phyloP scores from a whole-genome alignment of 2,797 vertebrate genomes.

The Cyclura pinguis region DNA sequence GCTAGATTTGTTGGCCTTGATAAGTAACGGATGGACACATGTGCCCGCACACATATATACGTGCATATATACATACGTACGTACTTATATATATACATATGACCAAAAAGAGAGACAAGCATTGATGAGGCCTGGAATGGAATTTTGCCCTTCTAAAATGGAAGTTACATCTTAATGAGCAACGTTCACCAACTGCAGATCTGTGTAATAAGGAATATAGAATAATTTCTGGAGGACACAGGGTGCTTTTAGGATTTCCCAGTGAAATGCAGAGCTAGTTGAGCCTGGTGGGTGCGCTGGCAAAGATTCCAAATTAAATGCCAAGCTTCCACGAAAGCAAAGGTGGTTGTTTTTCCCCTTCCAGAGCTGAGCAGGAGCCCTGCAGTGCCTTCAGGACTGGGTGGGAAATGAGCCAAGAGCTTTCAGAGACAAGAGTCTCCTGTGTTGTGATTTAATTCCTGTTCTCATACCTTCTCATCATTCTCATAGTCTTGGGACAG shows the following conservation, averaged over 20 bases:
- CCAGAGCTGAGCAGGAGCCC: not conserved
- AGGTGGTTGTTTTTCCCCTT: not conserved
- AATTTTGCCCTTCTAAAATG: not conserved
- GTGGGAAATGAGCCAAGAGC: not conserved
- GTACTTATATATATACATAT: too few relatives aligned
- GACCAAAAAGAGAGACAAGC: too few relatives aligned
- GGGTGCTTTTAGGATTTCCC: not conserved
- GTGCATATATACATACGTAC: not conserved
- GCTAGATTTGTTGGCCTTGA: not conserved
- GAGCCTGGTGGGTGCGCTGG: not conserved
- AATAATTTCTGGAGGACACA: not conserved
- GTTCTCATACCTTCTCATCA: not conserved
- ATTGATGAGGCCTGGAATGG: too few relatives aligned
- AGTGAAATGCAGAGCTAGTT: not conserved
- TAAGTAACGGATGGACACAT: not conserved
- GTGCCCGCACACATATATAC: too few relatives aligned
- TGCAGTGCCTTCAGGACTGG: not conserved
- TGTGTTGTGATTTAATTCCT: not conserved
- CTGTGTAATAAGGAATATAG: not conserved
- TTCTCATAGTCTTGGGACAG: not conserved
- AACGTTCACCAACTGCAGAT: not conserved
- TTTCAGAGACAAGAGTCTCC: not conserved
- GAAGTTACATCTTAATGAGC: not conserved
- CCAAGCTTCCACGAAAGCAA: not conserved
- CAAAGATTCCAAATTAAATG: not conserved